phyloP scores from a whole-genome alignment of 2,888 invertebrate genomes.

The Calameuta filiformis region DNA sequence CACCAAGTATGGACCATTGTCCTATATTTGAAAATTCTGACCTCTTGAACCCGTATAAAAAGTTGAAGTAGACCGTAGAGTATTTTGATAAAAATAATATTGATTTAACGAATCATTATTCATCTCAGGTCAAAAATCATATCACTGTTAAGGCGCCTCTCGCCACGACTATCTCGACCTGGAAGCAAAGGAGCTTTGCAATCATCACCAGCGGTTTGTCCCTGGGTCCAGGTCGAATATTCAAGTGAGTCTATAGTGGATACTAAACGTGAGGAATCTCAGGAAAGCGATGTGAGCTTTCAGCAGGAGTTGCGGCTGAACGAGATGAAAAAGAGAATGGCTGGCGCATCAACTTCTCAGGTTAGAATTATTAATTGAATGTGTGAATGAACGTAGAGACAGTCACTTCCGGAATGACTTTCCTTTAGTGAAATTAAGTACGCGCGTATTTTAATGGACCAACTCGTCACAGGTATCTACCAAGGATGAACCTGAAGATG shows the following conservation, averaged over 20 bases:
- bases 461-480: not conserved
- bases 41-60: not conserved
- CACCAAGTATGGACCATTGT: constrained; percentile 45
- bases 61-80: constrained; percentile 9
- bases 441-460: not conserved
- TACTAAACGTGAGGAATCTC: constrained; percentile 47
- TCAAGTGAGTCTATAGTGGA: constrained; percentile 51
- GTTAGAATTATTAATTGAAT: constrained; percentile 27
- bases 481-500: not conserved
- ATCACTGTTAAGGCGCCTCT: constrained; percentile 56
- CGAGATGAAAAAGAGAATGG: constrained; percentile 57
- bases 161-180: constrained; percentile 57
- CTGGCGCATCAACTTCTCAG: constrained; percentile 48
- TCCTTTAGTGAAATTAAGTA: not conserved
- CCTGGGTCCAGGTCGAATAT: constrained; percentile 62
- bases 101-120: not conserved
- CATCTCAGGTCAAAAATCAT: constrained; percentile 56
- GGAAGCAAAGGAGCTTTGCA: constrained; percentile 50
- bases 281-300: constrained; percentile 56
- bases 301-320: constrained; percentile 58
- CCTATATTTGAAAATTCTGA: not conserved
- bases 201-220: constrained; percentile 56
- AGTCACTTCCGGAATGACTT: not conserved
- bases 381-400: not conserved
- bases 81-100: constrained; percentile 3